Evolutionary conservation across 2,888 invertebrate genomes (phyloP), one percentile per base, ranked within the genome.

Genomic region (Agrotis exclamationis): DNA sequence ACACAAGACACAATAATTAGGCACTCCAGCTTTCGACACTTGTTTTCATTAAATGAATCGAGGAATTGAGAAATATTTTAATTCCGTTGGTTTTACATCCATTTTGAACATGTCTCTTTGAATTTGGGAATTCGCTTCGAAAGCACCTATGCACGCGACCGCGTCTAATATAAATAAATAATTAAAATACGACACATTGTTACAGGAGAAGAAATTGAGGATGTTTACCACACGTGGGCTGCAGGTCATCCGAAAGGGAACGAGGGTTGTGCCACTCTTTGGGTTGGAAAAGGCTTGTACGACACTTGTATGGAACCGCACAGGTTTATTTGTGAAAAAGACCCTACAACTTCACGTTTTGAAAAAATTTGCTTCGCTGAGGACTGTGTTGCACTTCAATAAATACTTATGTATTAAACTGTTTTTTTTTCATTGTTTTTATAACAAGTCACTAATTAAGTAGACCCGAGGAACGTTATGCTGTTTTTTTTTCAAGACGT

Each of bases 321-420:
- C 3, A 50, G n/a, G n/a, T 50, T 39, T 22, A 14, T 65, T 9
- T 65, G 65, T 14, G 65, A 65, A 18, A 65, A 65, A 28, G 14
- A 65, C 47, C 65, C 63, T 7, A 16, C 20, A 20, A 28, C 5
- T 51, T 56, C 57, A 24, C 53, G 47, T 22, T 65, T 65, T 16
- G 62, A 65, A 44, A 11, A 16, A 22, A 22, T 22, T 5, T 51
- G 51, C 22, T 51, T 22, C n/a, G 51, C 14, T 51, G 51, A 51
- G 13, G 51, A 51, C 14, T 51, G 51, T 22, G 22, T 51, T 22
- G 14, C 22, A 51, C 13, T 6, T 14, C 20, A 51, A 22, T 51
- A 51, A 22, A 51, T 22, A 22, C 14, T 20, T 20, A 14, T 22
- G 14, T 51, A 51, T 14, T 14, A 22, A 0, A 5, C 14, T 22